These are phyloP conservation scores for Silurus meridionalis DNA, from an alignment of 2,113 vertebrate genomes.

Conservation along the genomic window DNA sequence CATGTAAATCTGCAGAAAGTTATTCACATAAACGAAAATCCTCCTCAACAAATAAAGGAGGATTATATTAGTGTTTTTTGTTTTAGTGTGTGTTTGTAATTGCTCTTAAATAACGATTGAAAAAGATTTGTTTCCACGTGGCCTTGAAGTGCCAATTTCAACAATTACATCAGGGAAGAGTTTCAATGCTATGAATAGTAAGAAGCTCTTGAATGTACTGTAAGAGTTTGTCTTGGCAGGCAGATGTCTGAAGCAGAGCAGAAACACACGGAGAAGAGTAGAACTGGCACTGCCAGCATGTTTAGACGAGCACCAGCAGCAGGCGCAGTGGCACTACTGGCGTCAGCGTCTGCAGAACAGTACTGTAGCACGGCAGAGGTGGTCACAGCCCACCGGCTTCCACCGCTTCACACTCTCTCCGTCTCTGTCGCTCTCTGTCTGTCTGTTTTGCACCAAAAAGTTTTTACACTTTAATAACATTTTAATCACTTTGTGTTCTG, in stretches of 20 bases:
- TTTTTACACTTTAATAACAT: constrained; percentile 16
- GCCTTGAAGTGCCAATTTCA: background rate
- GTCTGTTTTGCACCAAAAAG: constrained; percentile 15
- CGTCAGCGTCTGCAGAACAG: constrained; percentile 76
- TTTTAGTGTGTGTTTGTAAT: background rate
- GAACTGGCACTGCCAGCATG: constrained; percentile 51
- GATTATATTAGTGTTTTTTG: background rate
- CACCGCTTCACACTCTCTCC: constrained; percentile 5
- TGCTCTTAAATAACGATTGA: constrained; percentile 10
- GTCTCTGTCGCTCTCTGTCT: background rate
- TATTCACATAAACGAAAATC: background rate
- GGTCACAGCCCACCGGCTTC: constrained; percentile 64
- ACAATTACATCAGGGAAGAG: constrained; percentile 17
- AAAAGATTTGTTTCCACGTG: background rate
- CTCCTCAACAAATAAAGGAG: background rate
- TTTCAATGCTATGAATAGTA: constrained; percentile 29
- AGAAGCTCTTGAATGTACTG: constrained; percentile 13
- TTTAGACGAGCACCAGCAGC: constrained; percentile 60
- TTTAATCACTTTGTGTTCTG: constrained; percentile 21
- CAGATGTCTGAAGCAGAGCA: constrained; percentile 33
- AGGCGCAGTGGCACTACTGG: constrained; percentile 66
- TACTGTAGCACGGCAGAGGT: constrained; percentile 78
- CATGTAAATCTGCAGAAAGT: background rate
- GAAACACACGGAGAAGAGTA: constrained; percentile 29
- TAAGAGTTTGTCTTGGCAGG: constrained; percentile 22